Conservation (phyloP, 2,797 vertebrate species). For the Cossypha polioptera region DNA sequence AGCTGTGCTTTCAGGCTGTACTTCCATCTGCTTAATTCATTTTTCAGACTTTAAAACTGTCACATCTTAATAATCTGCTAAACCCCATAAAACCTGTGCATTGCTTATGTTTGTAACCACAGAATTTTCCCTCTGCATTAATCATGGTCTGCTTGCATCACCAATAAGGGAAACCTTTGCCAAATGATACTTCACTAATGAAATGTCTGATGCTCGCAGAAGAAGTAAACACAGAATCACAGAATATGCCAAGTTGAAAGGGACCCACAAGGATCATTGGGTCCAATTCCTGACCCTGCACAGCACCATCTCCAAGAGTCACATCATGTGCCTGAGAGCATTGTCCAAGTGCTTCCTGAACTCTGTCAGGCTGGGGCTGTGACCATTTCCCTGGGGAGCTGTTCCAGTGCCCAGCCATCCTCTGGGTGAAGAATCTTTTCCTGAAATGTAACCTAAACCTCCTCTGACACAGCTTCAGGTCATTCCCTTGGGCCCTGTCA, state of each 20-base stretch:
- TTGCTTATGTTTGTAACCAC: neutral
- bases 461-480: neutral
- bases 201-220: neutral
- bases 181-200: neutral
- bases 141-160: neutral
- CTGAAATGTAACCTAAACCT: neutral
- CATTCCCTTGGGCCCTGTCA: neutral
- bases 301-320: too few relatives aligned
- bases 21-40: neutral
- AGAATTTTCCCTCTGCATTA: neutral
- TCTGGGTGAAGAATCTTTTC: neutral
- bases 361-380: neutral
- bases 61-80: neutral
- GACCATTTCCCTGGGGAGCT: neutral
- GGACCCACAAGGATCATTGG: neutral
- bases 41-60: neutral
- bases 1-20: neutral
- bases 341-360: fast-evolving
- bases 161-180: neutral
- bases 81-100: neutral
- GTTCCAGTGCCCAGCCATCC: too few relatives aligned
- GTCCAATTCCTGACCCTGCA: neutral
- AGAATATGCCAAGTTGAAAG: neutral
- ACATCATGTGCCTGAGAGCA: fast-evolving
- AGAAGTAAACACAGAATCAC: neutral